A percentile compares a stretch with the other conserved stretches of the same genome.
Evolutionary conservation across 2,113 vertebrate genomes (phyloP).

Genomic region (Pelmatolapia mariae): DNA sequence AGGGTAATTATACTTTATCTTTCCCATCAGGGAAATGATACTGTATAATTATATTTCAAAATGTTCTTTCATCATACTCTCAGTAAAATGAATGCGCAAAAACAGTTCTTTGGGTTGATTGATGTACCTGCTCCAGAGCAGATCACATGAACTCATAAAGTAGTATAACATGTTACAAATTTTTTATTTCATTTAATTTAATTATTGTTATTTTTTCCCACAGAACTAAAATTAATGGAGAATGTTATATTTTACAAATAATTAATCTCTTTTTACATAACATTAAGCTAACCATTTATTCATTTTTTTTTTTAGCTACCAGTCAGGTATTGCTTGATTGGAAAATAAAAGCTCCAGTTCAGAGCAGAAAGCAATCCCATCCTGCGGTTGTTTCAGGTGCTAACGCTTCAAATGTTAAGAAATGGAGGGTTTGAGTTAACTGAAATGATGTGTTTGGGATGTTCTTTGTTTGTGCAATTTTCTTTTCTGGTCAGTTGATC

Average conservation of each 20-base stretch:
- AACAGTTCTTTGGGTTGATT: not conserved
- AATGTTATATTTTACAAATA: not conserved
- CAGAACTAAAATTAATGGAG: rapidly evolving
- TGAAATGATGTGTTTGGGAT: not conserved
- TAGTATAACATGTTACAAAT: not conserved
- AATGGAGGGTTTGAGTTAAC: not conserved
- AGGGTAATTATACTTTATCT: constrained; percentile 28
- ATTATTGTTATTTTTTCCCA: not conserved
- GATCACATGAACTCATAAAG: not conserved
- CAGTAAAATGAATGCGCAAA: not conserved
- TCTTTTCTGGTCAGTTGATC: not conserved
- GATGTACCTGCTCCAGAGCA: not conserved
- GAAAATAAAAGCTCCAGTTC: not conserved
- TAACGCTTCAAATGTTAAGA: not conserved
- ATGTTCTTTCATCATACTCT: not conserved
- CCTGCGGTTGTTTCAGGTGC: not conserved
- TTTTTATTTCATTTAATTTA: not conserved
- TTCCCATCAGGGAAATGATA: not conserved
- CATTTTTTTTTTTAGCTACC: not conserved
- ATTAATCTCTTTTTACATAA: not conserved
- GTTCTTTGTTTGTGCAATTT: too few relatives aligned
- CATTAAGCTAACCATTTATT: not conserved
- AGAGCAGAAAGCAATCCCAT: not conserved
- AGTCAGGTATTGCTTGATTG: not conserved
- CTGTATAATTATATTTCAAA: not conserved